These are phyloP conservation scores for Saccostrea cuccullata DNA, from an alignment of 1,140 invertebrate species.

Conservation along the genomic window DNA sequence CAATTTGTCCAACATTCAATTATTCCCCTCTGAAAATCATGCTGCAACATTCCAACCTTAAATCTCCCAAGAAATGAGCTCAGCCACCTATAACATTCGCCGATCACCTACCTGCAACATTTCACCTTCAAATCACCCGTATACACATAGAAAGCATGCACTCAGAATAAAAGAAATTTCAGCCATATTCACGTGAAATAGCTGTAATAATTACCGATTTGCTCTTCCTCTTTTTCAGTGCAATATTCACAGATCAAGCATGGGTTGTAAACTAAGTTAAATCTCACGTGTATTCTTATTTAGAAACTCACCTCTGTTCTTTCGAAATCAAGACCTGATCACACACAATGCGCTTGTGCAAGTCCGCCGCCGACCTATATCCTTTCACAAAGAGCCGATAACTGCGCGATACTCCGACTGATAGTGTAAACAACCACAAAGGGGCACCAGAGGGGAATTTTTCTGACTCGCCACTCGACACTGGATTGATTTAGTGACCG, in stretches of 20 bases:
- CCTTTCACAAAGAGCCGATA: background rate
- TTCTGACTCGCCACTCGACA: background rate
- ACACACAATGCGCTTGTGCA: background rate
- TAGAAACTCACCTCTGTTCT: constrained; percentile 4
- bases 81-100: background rate
- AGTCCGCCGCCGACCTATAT: constrained; percentile 24
- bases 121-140: constrained; percentile 35
- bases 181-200: background rate
- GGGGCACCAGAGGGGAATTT: background rate
- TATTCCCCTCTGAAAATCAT: too few species aligned
- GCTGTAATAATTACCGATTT: background rate
- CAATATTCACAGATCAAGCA: background rate
- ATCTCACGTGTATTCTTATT: background rate
- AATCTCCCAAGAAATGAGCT: background rate
- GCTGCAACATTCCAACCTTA: background rate
- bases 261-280: background rate
- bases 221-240: background rate
- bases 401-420: constrained; percentile 16
- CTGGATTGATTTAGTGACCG: too few species aligned
- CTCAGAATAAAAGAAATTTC: background rate
- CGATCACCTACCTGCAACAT: background rate
- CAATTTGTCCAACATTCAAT: too few species aligned
- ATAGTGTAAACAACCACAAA: background rate
- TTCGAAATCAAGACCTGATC: constrained; percentile 12
- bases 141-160: background rate